A percentile compares a stretch with the other conserved stretches of the same genome.
These are phyloP conservation scores for Aldabrachelys gigantea DNA, from an alignment of 2,113 vertebrate species.

Conservation along the genomic window DNA sequence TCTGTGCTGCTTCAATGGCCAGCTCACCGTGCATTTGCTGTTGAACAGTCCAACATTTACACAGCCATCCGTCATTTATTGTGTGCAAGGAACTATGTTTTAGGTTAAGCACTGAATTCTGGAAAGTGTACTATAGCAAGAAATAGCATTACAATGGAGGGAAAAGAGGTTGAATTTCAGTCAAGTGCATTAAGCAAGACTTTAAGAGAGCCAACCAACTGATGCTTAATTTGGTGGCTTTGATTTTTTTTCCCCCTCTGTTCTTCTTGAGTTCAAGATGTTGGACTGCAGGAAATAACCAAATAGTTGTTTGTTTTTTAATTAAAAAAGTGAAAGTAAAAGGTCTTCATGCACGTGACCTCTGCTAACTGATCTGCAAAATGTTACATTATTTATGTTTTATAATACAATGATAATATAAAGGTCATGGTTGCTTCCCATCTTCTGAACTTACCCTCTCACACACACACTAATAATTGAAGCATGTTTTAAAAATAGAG, in stretches of 20 bases:
- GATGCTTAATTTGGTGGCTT: not conserved
- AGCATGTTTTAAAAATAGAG: not conserved
- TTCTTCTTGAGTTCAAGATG: not conserved
- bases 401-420: not conserved
- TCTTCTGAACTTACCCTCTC: not conserved
- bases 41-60: not conserved
- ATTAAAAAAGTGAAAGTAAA: not conserved
- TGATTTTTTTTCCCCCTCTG: not conserved
- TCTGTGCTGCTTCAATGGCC: not conserved
- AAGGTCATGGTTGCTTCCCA: not conserved
- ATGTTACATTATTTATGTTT: conserved; percentile 29
- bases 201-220: not conserved
- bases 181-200: not conserved
- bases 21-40: not conserved
- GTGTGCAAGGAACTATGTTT: not conserved
- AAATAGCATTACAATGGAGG: not conserved
- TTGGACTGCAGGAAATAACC: not conserved
- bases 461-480: not conserved
- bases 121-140: not conserved
- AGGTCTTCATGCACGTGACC: not conserved
- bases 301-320: not conserved
- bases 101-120: not conserved
- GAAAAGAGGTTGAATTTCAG: not conserved
- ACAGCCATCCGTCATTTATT: not conserved
- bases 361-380: conserved; percentile 19